These are phyloP conservation scores for Enteromius radiatus DNA, from an alignment of 2,797 vertebrate species.

Conservation along the genomic window DNA sequence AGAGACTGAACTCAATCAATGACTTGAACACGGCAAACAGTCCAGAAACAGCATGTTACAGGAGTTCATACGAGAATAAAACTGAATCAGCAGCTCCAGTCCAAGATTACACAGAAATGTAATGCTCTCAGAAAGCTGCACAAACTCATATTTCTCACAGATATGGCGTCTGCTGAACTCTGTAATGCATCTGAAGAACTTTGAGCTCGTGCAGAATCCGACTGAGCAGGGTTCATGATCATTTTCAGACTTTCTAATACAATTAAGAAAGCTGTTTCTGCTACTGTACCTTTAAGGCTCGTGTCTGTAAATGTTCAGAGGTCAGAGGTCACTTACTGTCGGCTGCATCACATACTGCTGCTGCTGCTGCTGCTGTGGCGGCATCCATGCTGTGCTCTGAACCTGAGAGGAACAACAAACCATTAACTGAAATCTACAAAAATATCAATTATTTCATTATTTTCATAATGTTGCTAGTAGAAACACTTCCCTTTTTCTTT, in stretches of 20 bases:
- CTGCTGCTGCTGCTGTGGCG: slow-evolving; percentile 82
- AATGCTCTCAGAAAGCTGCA: not conserved
- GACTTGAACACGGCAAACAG: not conserved
- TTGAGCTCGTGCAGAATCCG: not conserved
- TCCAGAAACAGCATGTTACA: not conserved
- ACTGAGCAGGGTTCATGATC: not conserved
- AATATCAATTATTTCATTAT: not conserved
- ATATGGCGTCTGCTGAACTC: too few species aligned
- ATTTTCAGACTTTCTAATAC: too few species aligned
- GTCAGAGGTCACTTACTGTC: slow-evolving; percentile 82
- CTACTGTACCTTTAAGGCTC: not conserved
- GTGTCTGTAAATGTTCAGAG: slow-evolving; percentile 3
- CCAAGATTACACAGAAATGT: not conserved
- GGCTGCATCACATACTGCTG: slow-evolving; percentile 93
- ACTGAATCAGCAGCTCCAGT: not conserved
- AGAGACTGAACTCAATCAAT: not conserved
- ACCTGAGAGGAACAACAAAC: slow-evolving; percentile 72
- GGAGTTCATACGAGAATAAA: not conserved
- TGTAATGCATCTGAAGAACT: not conserved
- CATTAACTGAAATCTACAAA: not conserved
- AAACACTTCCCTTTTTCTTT: not conserved
- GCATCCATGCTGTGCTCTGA: slow-evolving; percentile 93
- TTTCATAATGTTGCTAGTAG: not conserved
- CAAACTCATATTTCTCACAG: too few species aligned
- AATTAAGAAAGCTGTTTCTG: not conserved